A percentile compares a stretch with the other conserved stretches of the same genome.
Conservation (phyloP, 2,888 invertebrate species). For the Himalopsyche japonica region DNA sequence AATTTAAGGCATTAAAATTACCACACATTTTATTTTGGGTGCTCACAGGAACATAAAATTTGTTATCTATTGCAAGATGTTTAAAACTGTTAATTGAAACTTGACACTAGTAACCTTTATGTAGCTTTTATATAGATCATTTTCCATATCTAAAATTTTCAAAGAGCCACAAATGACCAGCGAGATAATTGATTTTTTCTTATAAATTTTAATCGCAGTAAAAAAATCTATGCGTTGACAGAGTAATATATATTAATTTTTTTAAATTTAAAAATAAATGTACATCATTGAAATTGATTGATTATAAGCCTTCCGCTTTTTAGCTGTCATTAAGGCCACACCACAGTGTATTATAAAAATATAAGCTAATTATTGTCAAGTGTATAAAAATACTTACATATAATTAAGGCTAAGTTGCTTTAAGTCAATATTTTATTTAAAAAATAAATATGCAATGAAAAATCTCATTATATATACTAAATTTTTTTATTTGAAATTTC, state of each 20-base stretch:
- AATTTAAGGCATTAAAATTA: not conserved
- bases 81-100: slow-evolving; percentile 37
- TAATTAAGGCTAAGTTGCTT: slow-evolving; percentile 28
- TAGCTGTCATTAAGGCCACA: not conserved
- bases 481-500: not conserved
- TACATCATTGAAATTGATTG: not conserved
- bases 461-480: not conserved
- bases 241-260: not conserved
- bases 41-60: slow-evolving; percentile 33
- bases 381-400: slow-evolving; percentile 13
- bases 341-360: not conserved
- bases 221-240: not conserved
- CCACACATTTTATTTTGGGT: slow-evolving; percentile 28
- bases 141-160: not conserved
- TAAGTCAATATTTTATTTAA: slow-evolving; percentile 40
- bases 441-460: slow-evolving; percentile 36
- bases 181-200: not conserved
- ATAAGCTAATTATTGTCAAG: slow-evolving; percentile 1
- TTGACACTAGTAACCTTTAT: not conserved
- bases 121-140: not conserved
- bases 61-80: slow-evolving; percentile 38
- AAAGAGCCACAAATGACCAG: not conserved
- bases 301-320: not conserved
- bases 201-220: not conserved
- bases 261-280: not conserved